Conservation (phyloP, 2,888 invertebrate genomes). For the Drosophila acutilabella region DNA sequence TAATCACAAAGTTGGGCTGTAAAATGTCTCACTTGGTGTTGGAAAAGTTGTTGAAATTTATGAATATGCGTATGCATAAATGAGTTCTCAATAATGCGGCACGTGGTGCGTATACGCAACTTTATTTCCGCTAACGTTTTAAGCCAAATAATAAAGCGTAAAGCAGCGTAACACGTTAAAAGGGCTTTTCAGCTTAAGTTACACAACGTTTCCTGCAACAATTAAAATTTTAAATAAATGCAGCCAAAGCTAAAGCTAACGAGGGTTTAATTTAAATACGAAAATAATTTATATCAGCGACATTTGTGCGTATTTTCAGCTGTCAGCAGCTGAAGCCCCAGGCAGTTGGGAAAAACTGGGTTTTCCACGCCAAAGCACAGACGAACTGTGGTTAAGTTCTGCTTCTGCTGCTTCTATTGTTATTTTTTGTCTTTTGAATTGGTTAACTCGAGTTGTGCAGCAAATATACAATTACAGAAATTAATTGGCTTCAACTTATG, state of each 20-base stretch:
- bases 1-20: conserved; percentile 37
- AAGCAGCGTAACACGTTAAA: neutral
- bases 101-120: conserved; percentile 54
- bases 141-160: conserved; percentile 21
- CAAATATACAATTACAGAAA: conserved; percentile 63
- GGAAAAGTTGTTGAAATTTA: conserved; percentile 45
- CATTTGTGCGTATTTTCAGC: conserved; percentile 19
- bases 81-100: conserved; percentile 29
- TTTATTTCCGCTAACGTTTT: conserved; percentile 1
- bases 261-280: conserved; percentile 6
- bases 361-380: neutral
- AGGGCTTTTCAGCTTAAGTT: conserved; percentile 9
- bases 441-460: conserved; percentile 19
- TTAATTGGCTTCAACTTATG: conserved; percentile 63
- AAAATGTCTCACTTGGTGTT: conserved; percentile 36
- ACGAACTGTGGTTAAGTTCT: too few species aligned
- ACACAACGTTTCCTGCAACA: conserved; percentile 11
- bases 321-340: conserved; percentile 12
- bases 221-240: conserved; percentile 13
- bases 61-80: conserved; percentile 26
- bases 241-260: neutral
- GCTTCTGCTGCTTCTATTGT: too few species aligned
- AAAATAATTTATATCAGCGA: conserved; percentile 10
- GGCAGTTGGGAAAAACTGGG: conserved; percentile 4
- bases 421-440: conserved; percentile 8